Base-by-base conservation (phyloP, 2,113 vertebrate genomes). In the Hydrolagus affinis region DNA sequence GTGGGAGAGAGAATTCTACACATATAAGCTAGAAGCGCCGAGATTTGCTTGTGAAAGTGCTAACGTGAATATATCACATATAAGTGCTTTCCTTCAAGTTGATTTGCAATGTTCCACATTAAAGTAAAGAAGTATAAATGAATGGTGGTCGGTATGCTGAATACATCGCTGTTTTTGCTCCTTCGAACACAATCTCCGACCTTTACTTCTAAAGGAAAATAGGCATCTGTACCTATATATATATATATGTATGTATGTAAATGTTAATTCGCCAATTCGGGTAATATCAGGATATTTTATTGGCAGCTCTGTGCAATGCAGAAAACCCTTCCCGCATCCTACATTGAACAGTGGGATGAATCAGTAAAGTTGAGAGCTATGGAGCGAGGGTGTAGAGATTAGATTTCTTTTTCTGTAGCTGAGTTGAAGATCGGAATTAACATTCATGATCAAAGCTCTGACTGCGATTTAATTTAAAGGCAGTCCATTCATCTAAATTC, bases 61-160 rank as follows among this genome's bases (percentile, higher is more conserved):
- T 83, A n/a, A 6, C 2, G 44, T 19, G 10, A 28, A 83, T 30
- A 68, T 32, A 83, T n/a, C n/a, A n/a, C n/a, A n/a, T 32, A 83
- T 21, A 23, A 23, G 62, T 11, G 25, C 11, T 28, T 17, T 32
- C 1, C 28, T 11, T 62, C 8, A 83, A 83, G 28, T 25, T 83
- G 25, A 83, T 66, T 83, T 83, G 2, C 78, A 62, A 66, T 64
- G 60, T 10, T 21, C 17, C 12, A 32, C 19, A 15, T 68, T 28
- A 83, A n/a, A 28, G 60, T 66, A 30, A 60, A 66, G 78, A 66
- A 83, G 21, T 32, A 19, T 25, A 83, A 83, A 60, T 77, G 57
- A 44, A 21, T n/a, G 73, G 9, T 72, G 11, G 4, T 21, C 73
- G 73, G 56, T 44, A 32, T 21, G 56, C 0, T 56, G 32, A 75